Conservation (phyloP, 2,113 vertebrate genomes). For the Megalops atlanticus region DNA sequence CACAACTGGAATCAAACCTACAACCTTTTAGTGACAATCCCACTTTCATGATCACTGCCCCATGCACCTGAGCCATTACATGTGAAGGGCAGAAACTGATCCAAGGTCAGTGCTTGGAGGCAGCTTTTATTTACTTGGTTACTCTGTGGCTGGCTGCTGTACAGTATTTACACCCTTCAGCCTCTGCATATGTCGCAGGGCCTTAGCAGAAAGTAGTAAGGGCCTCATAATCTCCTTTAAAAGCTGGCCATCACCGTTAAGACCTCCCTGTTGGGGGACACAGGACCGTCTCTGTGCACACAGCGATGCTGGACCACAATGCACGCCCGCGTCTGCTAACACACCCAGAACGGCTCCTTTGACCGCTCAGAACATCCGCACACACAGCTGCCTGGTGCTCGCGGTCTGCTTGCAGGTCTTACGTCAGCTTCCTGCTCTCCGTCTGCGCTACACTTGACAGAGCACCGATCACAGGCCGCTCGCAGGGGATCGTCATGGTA, state of each 20-base stretch:
- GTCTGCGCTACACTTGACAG: not conserved
- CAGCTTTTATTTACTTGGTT: too few relatives aligned
- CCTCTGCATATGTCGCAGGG: not conserved
- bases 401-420: not conserved
- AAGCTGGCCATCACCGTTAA: not conserved
- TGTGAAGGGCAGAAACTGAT: too few relatives aligned
- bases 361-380: not conserved
- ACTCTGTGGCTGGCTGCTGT: not conserved
- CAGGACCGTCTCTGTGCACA: not conserved
- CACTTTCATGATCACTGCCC: too few relatives aligned
- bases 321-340: not conserved
- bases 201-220: not conserved
- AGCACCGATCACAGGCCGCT: not conserved
- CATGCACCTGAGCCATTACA: too few relatives aligned
- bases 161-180: not conserved
- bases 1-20: too few relatives aligned
- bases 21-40: too few relatives aligned
- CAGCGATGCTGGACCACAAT: not conserved
- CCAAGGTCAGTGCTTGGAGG: too few relatives aligned
- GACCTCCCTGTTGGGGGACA: not conserved
- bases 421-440: not conserved
- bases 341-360: not conserved
- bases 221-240: not conserved
- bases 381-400: constrained; percentile 1
- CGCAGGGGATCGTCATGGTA: not conserved